A percentile compares a stretch with the other conserved stretches of the same genome.
Conservation (phyloP, 2,797 vertebrate genomes). For the Sus cebifrons region DNA sequence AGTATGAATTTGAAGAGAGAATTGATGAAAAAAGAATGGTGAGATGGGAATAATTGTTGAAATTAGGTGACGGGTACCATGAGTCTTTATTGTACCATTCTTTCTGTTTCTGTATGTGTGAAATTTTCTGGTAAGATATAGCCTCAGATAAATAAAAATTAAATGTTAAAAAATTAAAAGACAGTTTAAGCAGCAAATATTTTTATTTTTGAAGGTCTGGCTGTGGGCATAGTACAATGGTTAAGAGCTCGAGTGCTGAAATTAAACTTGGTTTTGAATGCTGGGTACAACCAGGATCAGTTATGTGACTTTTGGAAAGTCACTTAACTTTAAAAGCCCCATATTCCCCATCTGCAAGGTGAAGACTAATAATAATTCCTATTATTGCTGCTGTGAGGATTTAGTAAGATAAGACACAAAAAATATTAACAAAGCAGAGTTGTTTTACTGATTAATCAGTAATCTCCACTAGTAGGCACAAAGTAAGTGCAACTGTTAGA, state of each 20-base stretch:
- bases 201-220: slow-evolving; percentile 2
- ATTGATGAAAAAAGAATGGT: background rate
- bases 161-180: slow-evolving; percentile 7
- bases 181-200: background rate
- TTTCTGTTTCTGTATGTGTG: background rate
- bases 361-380: background rate
- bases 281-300: background rate
- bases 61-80: background rate
- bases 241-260: background rate
- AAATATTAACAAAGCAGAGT: slow-evolving; percentile 1
- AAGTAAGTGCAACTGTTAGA: background rate
- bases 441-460: background rate
- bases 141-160: background rate
- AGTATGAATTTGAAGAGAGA: background rate
- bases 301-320: background rate
- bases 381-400: background rate
- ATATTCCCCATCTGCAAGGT: background rate
- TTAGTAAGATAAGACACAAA: background rate
- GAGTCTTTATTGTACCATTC: background rate
- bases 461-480: background rate
- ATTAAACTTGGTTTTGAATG: slow-evolving; percentile 47
- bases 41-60: background rate
- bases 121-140: background rate
- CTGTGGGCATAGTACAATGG: background rate
- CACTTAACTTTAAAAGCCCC: background rate